Evolutionary conservation across 2,797 vertebrate species (phyloP), one percentile per base, ranked within the genome.

Genomic region (Etheostoma perlongum): DNA sequence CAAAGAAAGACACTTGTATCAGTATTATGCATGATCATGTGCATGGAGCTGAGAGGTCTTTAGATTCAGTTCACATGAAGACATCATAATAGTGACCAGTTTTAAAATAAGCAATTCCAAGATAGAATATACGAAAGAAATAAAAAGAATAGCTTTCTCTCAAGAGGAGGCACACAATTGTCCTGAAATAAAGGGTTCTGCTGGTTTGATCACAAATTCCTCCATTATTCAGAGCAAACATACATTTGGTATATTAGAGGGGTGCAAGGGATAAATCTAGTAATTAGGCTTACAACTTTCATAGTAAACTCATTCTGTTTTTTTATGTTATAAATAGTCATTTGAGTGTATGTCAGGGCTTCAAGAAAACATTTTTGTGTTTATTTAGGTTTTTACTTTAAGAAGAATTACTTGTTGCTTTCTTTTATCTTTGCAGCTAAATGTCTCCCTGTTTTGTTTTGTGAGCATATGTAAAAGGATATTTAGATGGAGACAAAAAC

Each of bases 1-100:
- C 51, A 53, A 14, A 65, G 15, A 70, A 55, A 63, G n/a, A 65
- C 0, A 8, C 52, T 5, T 18, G n/a, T 9, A 18, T 6, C 16
- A 1, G 4, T 25, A 12, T 74, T 57, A 81, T 74, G 69, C 40
- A 78, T 59, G 40, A 82, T 18, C 18, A 15, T 49, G 67, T 66
- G 65, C 48, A 14, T 8, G 13, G n/a, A 75, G 70, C 33, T 33
- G 5, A 76, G 48, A 58, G 2, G 27, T 67, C 48, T 55, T 44
- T 30, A 74, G 36, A 42, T 19, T 46, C n/a, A 59, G 8, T 1
- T 18, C 40, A 80, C 7, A 4, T 19, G 68, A 52, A 79, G 18
- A 40, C 18, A 46, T 48, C 58, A 71, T 18, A 25, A 63, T 65
- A 40, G 18, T 59, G 19, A 59, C 1, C 11, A 15, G 11, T 40